Evolutionary conservation across 30 jellyfish, hydroid and myxozoan genomes (phyloP).

Genomic region (Cassiopea andromeda): DNA sequence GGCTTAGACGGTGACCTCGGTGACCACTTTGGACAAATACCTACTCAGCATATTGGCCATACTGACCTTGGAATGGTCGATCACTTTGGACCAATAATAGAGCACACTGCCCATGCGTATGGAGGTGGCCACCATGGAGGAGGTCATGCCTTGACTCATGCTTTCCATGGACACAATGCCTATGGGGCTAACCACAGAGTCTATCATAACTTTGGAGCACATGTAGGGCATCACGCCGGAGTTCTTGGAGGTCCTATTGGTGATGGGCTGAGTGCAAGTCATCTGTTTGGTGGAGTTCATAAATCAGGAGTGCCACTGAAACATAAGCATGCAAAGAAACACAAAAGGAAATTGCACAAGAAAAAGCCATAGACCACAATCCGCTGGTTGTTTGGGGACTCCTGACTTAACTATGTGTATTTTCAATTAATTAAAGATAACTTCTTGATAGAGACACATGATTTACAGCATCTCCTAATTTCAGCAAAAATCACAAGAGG

Average conservation of each 20-base stretch:
- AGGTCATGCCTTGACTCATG: slow-evolving; percentile 18
- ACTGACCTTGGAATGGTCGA: slow-evolving; percentile 52
- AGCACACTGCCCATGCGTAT: slow-evolving; percentile 6
- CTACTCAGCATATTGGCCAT: slow-evolving; percentile 6
- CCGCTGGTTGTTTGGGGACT: background rate
- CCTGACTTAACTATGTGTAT: no score
- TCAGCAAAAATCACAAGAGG: no score
- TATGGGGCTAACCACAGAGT: slow-evolving; percentile 3
- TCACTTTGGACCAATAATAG: slow-evolving; percentile 70
- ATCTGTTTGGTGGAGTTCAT: slow-evolving; percentile 58
- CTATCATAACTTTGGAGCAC: slow-evolving; percentile 12
- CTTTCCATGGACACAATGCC: slow-evolving; percentile 17
- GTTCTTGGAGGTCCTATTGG: slow-evolving; percentile 54
- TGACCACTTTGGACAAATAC: slow-evolving; percentile 61
- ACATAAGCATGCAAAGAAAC: slow-evolving; percentile 18
- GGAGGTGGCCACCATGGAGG: slow-evolving; percentile 31
- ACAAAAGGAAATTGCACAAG: slow-evolving; percentile 4
- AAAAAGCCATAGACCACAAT: background rate
- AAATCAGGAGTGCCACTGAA: slow-evolving; percentile 59
- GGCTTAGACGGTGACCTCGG: slow-evolving; percentile 37
- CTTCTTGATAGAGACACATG: no score
- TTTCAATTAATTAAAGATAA: no score
- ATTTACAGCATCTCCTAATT: no score
- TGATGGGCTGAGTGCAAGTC: slow-evolving; percentile 35
- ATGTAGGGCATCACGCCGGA: slow-evolving; percentile 39